Base-by-base conservation (phyloP, 2,888 invertebrate genomes). In the Amphiduros pacificus region DNA sequence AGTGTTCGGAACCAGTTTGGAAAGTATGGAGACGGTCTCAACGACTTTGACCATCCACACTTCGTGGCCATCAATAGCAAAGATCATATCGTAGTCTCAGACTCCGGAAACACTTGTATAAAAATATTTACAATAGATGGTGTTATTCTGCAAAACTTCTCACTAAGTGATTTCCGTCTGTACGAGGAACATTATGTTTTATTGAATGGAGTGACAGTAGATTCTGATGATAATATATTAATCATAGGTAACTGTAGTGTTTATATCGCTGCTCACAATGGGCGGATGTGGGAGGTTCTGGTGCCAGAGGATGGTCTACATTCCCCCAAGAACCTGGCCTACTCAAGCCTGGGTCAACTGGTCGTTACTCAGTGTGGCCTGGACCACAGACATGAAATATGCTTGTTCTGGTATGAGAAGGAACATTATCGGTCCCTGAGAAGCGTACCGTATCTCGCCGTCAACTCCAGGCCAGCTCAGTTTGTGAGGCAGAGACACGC, bases 81-180 rank as follows among this genome's bases (percentile, higher is more conserved):
- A 29, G 75, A 74, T 58, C 75, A 77, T 57, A 79, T 79, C 52
- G 68, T 77, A 50, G 77, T 79, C 17, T 75, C 77, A 1, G 78
- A 79, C 65, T 74, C 75, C 20, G 78, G 79, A 29, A 79, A 79
- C 66, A 74, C 72, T 65, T 71, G 73, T 63, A 72, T 79, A 31
- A 79, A 79, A 69, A 72, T 77, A 65, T 79, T 78, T 71, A 72
- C 71, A 58, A 75, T 77, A 55, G 73, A 74, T 62, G 78, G 79
- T 6, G 71, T 70, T 52, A 63, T 77, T 2, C 69, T 78, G 40
- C 67, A 75, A 27, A 65, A 67, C 55, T 77, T 76, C 57, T 66
- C 69, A 29, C 69, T 72, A 58, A 61, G 64, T 29, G 76, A 78
- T 53, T 79, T 77, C 63, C 71, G 73, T 40, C 62, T 79, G 5